phyloP scores from a whole-genome alignment of 2,888 invertebrate genomes.

The Patella caerulea region DNA sequence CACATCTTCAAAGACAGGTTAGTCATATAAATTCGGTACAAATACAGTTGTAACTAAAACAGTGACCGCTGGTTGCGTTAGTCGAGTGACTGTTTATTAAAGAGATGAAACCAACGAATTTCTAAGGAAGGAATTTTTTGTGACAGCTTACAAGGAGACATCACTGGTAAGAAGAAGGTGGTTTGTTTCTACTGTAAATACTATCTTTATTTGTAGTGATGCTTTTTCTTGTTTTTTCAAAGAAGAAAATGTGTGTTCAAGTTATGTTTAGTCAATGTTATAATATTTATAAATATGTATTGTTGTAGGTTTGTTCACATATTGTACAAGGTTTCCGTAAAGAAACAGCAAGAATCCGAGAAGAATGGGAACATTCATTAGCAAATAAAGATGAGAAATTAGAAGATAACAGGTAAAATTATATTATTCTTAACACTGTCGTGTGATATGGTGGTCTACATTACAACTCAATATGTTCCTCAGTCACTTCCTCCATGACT shows the following conservation, averaged over 20 bases:
- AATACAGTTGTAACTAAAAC: no score
- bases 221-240: background rate
- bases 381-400: conserved; percentile 41
- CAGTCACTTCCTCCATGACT: no score
- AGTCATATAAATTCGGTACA: conserved; percentile 70
- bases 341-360: conserved; percentile 87
- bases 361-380: conserved; percentile 88
- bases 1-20: conserved; percentile 90
- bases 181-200: no score
- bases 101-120: no score
- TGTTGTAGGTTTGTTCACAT: conserved; percentile 80
- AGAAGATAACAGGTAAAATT: conserved; percentile 39
- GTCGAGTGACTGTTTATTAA: no score
- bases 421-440: no score
- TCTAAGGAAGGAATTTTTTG: no score
- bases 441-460: no score
- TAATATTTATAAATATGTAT: conserved; percentile 4
- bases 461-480: no score
- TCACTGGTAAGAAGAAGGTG: no score
- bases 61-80: no score
- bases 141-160: no score
- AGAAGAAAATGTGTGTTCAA: background rate
- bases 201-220: background rate
- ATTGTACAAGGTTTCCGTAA: conserved; percentile 86
- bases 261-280: background rate